phyloP scores from a whole-genome alignment of 2,888 invertebrate species.

The Hedya salicella region DNA sequence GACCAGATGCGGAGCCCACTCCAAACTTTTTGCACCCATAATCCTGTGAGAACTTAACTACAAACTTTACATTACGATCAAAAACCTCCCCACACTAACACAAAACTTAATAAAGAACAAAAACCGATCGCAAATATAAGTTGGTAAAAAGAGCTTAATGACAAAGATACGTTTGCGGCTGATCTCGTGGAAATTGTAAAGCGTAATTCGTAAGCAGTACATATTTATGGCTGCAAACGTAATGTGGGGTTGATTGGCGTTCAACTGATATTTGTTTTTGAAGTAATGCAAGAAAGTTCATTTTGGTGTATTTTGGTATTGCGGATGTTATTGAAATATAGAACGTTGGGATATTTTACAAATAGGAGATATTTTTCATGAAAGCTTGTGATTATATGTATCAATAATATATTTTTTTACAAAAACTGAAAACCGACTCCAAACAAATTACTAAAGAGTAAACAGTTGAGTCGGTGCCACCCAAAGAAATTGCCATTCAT shows the following conservation, averaged over 20 bases:
- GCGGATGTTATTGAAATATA: slow-evolving; percentile 10
- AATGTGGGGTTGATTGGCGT: neutral
- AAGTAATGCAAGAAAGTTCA: slow-evolving; percentile 2
- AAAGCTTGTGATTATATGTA: too few species aligned
- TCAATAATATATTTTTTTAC: too few species aligned
- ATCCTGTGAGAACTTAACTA: slow-evolving; percentile 38
- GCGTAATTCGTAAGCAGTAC: neutral
- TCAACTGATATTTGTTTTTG: neutral
- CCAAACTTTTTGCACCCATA: slow-evolving; percentile 34
- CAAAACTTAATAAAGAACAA: neutral
- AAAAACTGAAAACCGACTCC: too few species aligned
- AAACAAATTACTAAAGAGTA: too few species aligned
- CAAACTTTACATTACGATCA: slow-evolving; percentile 25
- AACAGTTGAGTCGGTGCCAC: too few species aligned
- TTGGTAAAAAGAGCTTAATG: slow-evolving; percentile 1
- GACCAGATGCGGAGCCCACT: slow-evolving; percentile 38
- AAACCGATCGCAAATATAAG: neutral
- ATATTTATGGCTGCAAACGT: neutral
- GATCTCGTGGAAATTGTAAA: neutral
- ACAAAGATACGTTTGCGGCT: slow-evolving; percentile 24
- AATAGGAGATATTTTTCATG: too few species aligned
- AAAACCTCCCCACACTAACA: neutral
- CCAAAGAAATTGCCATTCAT: too few species aligned
- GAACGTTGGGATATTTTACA: too few species aligned
- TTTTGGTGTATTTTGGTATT: neutral